Evolutionary conservation across 2,888 invertebrate genomes (phyloP), one percentile per base, ranked within the genome.

Genomic region (Cheiracanthium punctorium): DNA sequence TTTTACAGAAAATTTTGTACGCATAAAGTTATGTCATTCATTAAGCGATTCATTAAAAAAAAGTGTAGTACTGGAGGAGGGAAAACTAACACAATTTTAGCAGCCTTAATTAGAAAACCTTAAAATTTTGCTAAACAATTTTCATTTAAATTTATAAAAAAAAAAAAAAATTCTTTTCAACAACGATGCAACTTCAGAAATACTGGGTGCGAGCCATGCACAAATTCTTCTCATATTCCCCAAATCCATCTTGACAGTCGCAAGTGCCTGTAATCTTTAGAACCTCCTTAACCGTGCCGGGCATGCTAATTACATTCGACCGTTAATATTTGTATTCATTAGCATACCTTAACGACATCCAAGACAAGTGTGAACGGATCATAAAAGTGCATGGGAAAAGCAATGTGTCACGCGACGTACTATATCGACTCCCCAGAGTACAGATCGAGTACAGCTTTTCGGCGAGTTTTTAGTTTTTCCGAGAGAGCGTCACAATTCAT

Each of bases 281-380:
- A 48, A 48, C 7, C 43, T 48, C 14, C 43, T 37, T 37, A 7
- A 48, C 58, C 24, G 58, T 58, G 58, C 12, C 24, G 20, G 4
- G 58, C 58, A 58, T 58, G 58, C 58, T 58, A 58, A 58, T 58
- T 1, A 58, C 5, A 7, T 58, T 58, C 24, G 12, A n/a, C n/a
- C 58, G 5, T 5, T 2, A 58, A 58, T 58, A 58, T 58, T 58
- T 24, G 58, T 58, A 58, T 58, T 58, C 58, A 58, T 58, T 58
- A 58, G 24, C 58, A 24, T 24, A 58, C 58, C 12, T 58, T 58
- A 58, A 58, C 58, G 58, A 58, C 24, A 58, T 58, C 12, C 20
- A 58, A 24, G 58, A 58, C 58, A 58, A 17, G 58, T 58, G 58
- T 58, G 58, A 58, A 58, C 20, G 58, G 58, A 58, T 24, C 58